Conservation (phyloP, 1,140 invertebrate species). For the Rhagoletis zephyria region DNA sequence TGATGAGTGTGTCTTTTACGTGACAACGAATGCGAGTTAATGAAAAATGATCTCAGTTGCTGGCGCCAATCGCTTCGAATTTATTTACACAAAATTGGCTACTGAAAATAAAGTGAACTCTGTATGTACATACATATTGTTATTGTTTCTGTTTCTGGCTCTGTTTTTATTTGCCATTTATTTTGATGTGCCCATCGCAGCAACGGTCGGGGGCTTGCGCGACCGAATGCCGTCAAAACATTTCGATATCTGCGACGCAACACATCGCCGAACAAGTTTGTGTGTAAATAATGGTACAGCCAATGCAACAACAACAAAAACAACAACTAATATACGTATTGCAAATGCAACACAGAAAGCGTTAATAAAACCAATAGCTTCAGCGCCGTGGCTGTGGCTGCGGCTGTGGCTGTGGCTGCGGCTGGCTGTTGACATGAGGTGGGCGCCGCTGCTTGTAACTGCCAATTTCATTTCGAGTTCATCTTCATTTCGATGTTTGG, state of each 20-base stretch:
- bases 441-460: background rate
- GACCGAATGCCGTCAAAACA: slow-evolving; percentile 19
- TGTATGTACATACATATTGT: background rate
- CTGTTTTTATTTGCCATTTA: background rate
- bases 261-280: background rate
- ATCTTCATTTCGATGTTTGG: background rate
- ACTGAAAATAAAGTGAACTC: slow-evolving; percentile 15
- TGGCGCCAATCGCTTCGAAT: slow-evolving; percentile 42
- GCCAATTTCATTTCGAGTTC: slow-evolving; percentile 21
- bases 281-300: background rate
- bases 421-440: background rate
- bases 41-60: slow-evolving; percentile 47
- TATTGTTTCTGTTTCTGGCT: too few relatives aligned
- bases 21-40: slow-evolving; percentile 37
- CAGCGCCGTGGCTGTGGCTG: background rate
- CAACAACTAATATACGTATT: background rate
- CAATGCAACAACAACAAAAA: background rate
- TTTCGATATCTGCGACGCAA: background rate
- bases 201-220: background rate
- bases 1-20: slow-evolving; percentile 45
- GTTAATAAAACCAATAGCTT: background rate
- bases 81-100: slow-evolving; percentile 16
- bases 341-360: background rate
- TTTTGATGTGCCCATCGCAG: background rate
- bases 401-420: too few relatives aligned